Evolutionary conservation across 2,113 vertebrate genomes (phyloP).

Genomic region (Megaceryle maxima): DNA sequence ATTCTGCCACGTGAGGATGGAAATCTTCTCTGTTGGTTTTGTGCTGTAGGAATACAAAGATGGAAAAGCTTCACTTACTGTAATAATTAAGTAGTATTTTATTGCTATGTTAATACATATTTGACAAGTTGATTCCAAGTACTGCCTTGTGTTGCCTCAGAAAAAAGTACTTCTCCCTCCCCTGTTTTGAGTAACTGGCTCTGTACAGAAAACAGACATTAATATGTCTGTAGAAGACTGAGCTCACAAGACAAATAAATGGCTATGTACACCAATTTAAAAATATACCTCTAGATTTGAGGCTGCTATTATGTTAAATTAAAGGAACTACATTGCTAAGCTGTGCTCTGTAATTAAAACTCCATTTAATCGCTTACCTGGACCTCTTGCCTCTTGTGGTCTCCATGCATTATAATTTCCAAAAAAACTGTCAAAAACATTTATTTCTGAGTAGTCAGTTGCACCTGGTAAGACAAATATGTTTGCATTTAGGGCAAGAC

Average conservation of each 20-base stretch:
- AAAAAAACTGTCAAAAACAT: not conserved
- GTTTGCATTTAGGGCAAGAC: not conserved
- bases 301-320: not conserved
- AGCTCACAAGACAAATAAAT: not conserved
- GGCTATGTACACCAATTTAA: not conserved
- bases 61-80: not conserved
- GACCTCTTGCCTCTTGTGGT: rapidly evolving
- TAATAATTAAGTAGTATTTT: not conserved
- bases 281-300: not conserved
- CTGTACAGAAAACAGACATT: not conserved
- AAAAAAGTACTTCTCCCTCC: not conserved
- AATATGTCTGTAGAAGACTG: not conserved
- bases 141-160: not conserved
- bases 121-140: not conserved
- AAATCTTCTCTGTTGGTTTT: not conserved
- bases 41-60: not conserved
- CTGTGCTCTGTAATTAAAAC: not conserved
- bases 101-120: not conserved
- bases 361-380: not conserved
- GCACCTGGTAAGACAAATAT: not conserved
- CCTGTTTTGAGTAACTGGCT: not conserved
- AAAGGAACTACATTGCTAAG: not conserved
- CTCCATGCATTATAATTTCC: no score
- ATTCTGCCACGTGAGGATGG: rapidly evolving
- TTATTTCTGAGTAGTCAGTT: not conserved